Evolutionary conservation across 2,888 invertebrate genomes (phyloP), one percentile per base, ranked within the genome.

Genomic region (Auanema sp.): DNA sequence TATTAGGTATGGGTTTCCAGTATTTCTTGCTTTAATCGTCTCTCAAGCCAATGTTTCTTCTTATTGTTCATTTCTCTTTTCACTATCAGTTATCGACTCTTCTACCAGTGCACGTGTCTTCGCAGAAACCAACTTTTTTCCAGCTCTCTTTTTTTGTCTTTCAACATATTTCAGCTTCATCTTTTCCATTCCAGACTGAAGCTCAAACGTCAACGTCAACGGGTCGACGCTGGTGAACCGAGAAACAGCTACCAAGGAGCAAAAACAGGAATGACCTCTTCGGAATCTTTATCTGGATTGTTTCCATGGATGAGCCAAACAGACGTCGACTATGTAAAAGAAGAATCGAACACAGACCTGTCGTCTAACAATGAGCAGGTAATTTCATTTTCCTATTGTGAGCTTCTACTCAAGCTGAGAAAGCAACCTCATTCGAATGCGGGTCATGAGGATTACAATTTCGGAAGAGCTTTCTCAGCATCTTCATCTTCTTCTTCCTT

Each of bases 151-250:
- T 5, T 33, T 33, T 33, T 3, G 33, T 3, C 33, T 33, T 33
- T 33, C 8, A 33, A 5, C 8, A 33, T 8, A 3, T 33, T 33
- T 33, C 8, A 33, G 3, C 33, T 33, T 47, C 21, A 16, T 47
- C 47, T 47, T 21, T 5, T 47, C 8, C 47, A n/a, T 52, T 52
- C 23, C 52, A 52, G 77, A 70, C 83, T 83, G 76, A 86, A 87
- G 84, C 84, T 90, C 87, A 92, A 92, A 88, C 90, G 92, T 88
- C 91, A 91, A 88, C 90, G 92, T 89, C 92, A 92, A 89, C 91
- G 92, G 88, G 92, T 92, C 88, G 92, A 92, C 91, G 92, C 92
- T 89, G 92, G 92, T 84, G 92, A 93, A 89, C 85, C 85, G 10
- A 91, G 92, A 87, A 92, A 92, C 89, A 91, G 91, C 87, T 92